A percentile compares a stretch with the other conserved stretches of the same genome.
phyloP scores from a whole-genome alignment of 2,113 vertebrate genomes.

The Datnioides undecimradiatus region DNA sequence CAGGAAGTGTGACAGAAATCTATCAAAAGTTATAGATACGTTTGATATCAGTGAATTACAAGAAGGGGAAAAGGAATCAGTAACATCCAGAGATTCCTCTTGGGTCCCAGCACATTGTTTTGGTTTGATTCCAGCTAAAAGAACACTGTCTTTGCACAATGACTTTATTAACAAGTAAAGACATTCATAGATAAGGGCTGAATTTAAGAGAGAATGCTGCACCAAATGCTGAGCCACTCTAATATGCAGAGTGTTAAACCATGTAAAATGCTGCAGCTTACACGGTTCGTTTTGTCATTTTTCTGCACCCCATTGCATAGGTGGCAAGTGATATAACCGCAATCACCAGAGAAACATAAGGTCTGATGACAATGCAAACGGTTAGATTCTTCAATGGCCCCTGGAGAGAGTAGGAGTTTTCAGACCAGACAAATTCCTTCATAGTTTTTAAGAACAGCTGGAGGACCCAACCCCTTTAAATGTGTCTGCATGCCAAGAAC shows the following conservation, averaged over 20 bases:
- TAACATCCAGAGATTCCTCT: constrained; percentile 19
- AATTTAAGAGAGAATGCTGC: neutral
- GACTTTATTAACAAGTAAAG: constrained; percentile 26
- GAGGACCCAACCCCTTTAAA: too few relatives aligned
- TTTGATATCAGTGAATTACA: constrained; percentile 61
- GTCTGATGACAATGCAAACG: neutral
- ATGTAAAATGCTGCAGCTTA: neutral
- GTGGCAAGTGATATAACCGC: neutral
- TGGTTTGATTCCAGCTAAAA: constrained; percentile 33
- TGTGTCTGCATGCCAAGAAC: too few relatives aligned
- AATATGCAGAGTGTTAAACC: neutral
- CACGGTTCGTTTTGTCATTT: constrained; percentile 1
- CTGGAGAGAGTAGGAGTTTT: neutral
- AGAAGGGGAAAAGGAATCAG: constrained; percentile 43
- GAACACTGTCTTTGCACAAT: constrained; percentile 11
- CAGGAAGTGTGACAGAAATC: constrained; percentile 35
- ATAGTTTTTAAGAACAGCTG: too few relatives aligned
- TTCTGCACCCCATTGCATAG: neutral
- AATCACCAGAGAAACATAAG: neutral
- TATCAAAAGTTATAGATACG: constrained; percentile 51
- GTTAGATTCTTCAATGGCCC: neutral
- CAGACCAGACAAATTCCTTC: too few relatives aligned
- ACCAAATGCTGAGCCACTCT: neutral
- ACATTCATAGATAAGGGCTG: neutral
- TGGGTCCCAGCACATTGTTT: constrained; percentile 19